A percentile compares a stretch with the other conserved stretches of the same genome.
phyloP scores from a whole-genome alignment of 2,797 vertebrate genomes.

The Tragopan temminckii region DNA sequence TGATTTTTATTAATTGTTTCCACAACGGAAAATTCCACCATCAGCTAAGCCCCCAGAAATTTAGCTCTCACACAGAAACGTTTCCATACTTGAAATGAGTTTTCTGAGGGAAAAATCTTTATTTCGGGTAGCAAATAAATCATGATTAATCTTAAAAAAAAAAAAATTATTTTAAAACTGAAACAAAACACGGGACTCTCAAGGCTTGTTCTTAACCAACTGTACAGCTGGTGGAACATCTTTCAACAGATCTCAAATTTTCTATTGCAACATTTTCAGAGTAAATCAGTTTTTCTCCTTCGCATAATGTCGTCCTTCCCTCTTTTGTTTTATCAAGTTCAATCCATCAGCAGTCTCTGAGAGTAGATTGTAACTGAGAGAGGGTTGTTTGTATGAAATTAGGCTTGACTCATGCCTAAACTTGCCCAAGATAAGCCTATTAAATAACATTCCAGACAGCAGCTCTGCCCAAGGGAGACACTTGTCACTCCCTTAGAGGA shows the following conservation, averaged over 20 bases:
- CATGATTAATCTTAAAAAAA: rapidly evolving
- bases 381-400: conserved; percentile 12
- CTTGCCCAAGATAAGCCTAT: conserved; percentile 63
- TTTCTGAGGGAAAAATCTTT: background rate
- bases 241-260: background rate
- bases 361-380: background rate
- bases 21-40: background rate
- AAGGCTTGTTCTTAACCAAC: background rate
- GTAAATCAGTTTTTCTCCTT: background rate
- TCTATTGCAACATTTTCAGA: background rate
- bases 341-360: background rate
- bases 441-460: conserved; percentile 60
- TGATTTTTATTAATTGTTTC: conserved; percentile 26
- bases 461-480: conserved; percentile 45
- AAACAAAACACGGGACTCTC: rapidly evolving
- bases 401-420: conserved; percentile 50
- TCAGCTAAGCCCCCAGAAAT: background rate
- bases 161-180: background rate
- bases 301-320: background rate
- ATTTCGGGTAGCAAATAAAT: background rate
- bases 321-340: conserved; percentile 20
- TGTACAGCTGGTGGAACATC: background rate
- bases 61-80: background rate
- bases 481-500: background rate
- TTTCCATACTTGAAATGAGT: background rate